Base-by-base conservation (phyloP, 2,888 invertebrate species). In the Gastrophysa polygoni region DNA sequence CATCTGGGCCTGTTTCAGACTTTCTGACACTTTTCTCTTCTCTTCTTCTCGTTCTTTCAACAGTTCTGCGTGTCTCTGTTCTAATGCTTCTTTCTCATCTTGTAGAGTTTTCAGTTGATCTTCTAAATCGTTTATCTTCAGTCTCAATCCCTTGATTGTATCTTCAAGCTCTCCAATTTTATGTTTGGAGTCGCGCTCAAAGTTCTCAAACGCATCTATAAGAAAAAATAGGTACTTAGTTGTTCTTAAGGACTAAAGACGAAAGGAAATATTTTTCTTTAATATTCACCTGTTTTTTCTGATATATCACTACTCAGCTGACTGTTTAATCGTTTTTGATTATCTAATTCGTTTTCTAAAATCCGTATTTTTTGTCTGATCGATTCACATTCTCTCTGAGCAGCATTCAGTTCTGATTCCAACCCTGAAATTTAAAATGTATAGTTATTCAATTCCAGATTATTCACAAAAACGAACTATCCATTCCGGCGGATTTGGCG, bases 351-450 rank as follows among this genome's bases (percentile, higher is more conserved):
- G 20, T 85, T 86, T 75, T 89, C 89, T 66, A 89, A 75, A 2
- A 85, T 85, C 20, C 85, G 81, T 70, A 89, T 84, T 61, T 86
- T 83, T 72, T 87, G 86, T 17, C 86, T 80, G 21, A 87, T 83
- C 67, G 85, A 78, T 75, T 89, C 89, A 1, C 88, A 86, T 78
- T 90, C 89, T 71, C 88, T 89, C 80, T 86, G 85, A 0, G 89
- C 87, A n/a, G 86, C 83, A 66, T 85, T 85, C 16, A 89, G 78
- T 73, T 89, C 88, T 72, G 86, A 84, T 82, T 89, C 87, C 69
- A 89, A 79, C 62, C 87, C 89, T 89, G 44, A 20, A 61, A 62
- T 21, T 11, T 4, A 16, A 7, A 46, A 43, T 54, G 44, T 46
- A n/a, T 11, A 58, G 29, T 14, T 14, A 38, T n/a, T n/a, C n/a